Base-by-base conservation (phyloP, 2,797 vertebrate species). In the Argentina silus region DNA sequence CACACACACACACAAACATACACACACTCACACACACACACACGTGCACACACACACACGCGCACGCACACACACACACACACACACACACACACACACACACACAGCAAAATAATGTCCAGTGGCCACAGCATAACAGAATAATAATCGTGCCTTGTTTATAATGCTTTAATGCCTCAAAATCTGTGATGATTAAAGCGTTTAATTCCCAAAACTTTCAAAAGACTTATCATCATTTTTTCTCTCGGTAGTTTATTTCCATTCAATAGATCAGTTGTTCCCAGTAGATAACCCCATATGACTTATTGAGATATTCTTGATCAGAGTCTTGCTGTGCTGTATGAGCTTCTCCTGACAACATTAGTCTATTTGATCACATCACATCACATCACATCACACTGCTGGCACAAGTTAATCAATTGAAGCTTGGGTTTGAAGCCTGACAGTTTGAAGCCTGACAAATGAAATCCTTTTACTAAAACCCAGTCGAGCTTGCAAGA, bases 231-330 rank as follows among this genome's bases (percentile, higher is more conserved):
- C 10, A 70, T 69, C 62, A 19, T 78, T 70, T 42, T 76, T 55
- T 76, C 53, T n/a, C 17, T 57, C 17, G 17, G 8, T 0, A 7
- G 15, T 61, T 55, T 70, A 47, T 83, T 83, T 86, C 23, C 55
- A 47, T 75, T 61, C 21, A 53, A 62, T 70, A 65, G 67, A 15
- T 42, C 48, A 73, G 10, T 43, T 12, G 17, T 21, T 27, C 27
- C 36, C 11, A n/a, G 60, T 2, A 42, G 60, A 62, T 7, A 15
- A 43, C 19, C 0, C 0, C 7, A 17, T 8, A 48, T 14, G 48
- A 62, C 77, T 36, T 67, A 2, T n/a, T 43, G 17, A 73, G 60
- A 60, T 42, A 69, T 57, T 63, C 72, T 69, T 73, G 55, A 21
- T 72, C 44, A 51, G 27, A 70, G 57, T 48, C 17, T 44, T 21